Evolutionary conservation across 2,113 vertebrate genomes (phyloP).

Genomic region (Hoplias malabaricus): DNA sequence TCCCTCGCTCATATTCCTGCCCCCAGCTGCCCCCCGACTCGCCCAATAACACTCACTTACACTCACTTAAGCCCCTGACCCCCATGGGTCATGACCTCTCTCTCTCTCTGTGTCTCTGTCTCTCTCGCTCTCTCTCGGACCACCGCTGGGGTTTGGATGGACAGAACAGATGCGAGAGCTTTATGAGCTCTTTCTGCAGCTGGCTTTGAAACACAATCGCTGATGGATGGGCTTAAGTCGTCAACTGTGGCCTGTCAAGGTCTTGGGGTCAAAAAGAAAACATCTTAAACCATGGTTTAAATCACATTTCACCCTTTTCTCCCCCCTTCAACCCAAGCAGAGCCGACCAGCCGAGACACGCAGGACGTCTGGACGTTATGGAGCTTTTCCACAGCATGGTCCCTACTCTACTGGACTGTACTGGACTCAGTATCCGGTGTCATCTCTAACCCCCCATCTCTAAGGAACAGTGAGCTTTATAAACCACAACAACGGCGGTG

Average conservation of each 20-base stretch:
- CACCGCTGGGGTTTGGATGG: conserved; percentile 5
- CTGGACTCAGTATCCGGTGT: too few relatives aligned
- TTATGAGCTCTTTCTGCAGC: conserved; percentile 20
- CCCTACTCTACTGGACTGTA: too few relatives aligned
- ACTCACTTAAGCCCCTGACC: conserved; percentile 23
- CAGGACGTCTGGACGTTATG: too few relatives aligned
- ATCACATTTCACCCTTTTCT: too few relatives aligned
- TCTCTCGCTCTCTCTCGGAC: background rate
- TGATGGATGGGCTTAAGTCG: conserved; percentile 30
- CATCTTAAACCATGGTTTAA: background rate
- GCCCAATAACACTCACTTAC: conserved; percentile 33
- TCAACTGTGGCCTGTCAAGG: background rate
- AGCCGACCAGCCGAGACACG: too few relatives aligned
- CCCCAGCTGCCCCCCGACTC: conserved; percentile 32
- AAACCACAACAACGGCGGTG: too few relatives aligned
- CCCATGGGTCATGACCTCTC: conserved; percentile 29
- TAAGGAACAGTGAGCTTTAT: too few relatives aligned
- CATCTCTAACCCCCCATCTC: too few relatives aligned
- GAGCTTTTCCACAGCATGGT: too few relatives aligned
- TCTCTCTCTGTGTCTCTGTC: too few relatives aligned
- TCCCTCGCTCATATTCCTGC: background rate
- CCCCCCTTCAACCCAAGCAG: too few relatives aligned
- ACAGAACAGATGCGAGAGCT: conserved; percentile 45
- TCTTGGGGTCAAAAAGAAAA: background rate
- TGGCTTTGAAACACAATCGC: conserved; percentile 31